Evolutionary conservation across 2,888 invertebrate genomes (phyloP).

Genomic region (Oscheius sp.): DNA sequence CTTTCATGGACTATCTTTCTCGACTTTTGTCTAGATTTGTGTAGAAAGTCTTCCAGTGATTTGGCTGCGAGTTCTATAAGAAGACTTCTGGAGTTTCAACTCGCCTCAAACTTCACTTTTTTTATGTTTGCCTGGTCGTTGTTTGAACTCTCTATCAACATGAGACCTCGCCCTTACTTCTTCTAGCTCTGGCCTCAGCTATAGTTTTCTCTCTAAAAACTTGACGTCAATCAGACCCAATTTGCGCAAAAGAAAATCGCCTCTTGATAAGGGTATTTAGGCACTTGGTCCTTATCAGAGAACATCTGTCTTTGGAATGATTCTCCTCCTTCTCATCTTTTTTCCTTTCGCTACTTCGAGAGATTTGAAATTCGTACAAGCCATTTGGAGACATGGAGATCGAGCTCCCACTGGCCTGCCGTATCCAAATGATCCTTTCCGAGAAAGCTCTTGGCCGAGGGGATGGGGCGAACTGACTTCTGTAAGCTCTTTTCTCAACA

Average conservation of each 20-base stretch:
- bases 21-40: too few relatives aligned
- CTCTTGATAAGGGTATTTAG: not conserved
- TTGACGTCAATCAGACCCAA: too few relatives aligned
- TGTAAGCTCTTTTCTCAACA: conserved; percentile 28
- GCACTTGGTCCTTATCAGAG: not conserved
- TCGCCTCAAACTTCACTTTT: too few relatives aligned
- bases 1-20: too few relatives aligned
- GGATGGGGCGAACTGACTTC: conserved; percentile 49
- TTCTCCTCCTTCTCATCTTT: not conserved
- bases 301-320: not conserved
- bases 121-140: too few relatives aligned
- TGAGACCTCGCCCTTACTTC: too few relatives aligned
- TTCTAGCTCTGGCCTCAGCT: too few relatives aligned
- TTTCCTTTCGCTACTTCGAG: not conserved
- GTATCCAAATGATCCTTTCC: conserved; percentile 48
- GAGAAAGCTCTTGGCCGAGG: conserved; percentile 40
- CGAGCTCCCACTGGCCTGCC: conserved; percentile 42
- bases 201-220: too few relatives aligned
- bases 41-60: too few relatives aligned
- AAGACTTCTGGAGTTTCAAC: too few relatives aligned
- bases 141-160: too few relatives aligned
- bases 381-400: conserved; percentile 85
- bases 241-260: not conserved
- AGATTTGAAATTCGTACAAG: conserved; percentile 58
- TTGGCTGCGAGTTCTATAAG: too few relatives aligned